Percentiles rank a stretch among this genome's conserved stretches.
Conservation (phyloP, 2,113 vertebrate species). For the Solea senegalensis region DNA sequence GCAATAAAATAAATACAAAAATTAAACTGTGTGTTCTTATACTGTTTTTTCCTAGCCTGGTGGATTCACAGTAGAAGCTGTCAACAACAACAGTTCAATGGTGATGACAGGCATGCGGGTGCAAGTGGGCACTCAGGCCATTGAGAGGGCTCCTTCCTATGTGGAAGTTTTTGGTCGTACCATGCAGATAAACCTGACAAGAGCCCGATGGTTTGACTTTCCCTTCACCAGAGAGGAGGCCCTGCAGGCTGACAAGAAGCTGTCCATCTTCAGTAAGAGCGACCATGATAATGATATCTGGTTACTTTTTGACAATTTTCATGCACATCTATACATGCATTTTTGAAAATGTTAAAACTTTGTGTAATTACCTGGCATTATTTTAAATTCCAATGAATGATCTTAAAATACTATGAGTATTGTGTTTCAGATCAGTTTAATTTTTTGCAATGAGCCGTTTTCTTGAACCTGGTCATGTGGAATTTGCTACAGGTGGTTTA, state of each 20-base stretch:
- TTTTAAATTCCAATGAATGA: too few relatives aligned
- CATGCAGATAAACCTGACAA: constrained; percentile 97
- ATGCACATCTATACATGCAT: not conserved
- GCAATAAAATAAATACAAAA: not conserved
- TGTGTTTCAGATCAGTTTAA: not conserved
- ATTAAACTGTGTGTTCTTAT: not conserved
- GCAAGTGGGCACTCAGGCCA: constrained; percentile 95
- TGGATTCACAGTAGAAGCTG: constrained; percentile 94
- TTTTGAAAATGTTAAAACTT: not conserved
- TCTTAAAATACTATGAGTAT: not conserved
- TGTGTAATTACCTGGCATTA: too few relatives aligned
- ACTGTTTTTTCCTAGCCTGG: constrained; percentile 84
- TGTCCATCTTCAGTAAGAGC: constrained; percentile 93
- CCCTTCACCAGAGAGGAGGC: constrained; percentile 98
- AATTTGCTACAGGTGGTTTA: not conserved
- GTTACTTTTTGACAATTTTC: not conserved
- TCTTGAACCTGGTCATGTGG: not conserved
- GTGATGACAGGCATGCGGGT: constrained; percentile 99
- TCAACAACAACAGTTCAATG: constrained; percentile 97
- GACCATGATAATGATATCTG: not conserved
- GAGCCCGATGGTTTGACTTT: constrained; percentile 97
- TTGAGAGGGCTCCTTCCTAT: constrained; percentile 93
- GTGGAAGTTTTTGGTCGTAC: constrained; percentile 97
- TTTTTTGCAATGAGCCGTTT: not conserved
- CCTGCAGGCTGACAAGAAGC: constrained; percentile 96